A percentile compares a stretch with the other conserved stretches of the same genome.
Conservation (phyloP, 1,140 invertebrate species). For the Halyomorpha halys region DNA sequence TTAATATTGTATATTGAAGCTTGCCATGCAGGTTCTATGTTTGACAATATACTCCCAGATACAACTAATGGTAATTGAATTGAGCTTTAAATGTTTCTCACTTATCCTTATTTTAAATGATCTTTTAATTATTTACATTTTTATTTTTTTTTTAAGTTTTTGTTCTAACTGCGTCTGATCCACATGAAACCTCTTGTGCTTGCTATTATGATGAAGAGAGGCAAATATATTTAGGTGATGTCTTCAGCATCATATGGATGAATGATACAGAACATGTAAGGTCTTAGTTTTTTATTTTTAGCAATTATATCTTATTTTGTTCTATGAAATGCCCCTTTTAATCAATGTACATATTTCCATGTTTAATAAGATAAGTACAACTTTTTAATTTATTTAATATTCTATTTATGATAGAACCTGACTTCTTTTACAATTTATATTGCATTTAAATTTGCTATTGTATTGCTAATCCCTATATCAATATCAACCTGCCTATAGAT, state of each 20-base stretch:
- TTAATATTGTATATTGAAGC: slow-evolving; percentile 55
- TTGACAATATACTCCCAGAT: slow-evolving; percentile 44
- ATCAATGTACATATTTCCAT: no score
- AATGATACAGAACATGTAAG: slow-evolving; percentile 48
- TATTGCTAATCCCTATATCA: no score
- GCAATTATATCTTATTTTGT: no score
- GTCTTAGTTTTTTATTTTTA: no score
- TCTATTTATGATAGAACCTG: no score
- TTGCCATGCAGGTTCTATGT: slow-evolving; percentile 59
- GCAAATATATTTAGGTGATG: slow-evolving; percentile 47
- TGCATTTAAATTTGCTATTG: no score
- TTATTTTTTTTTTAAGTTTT: slow-evolving; percentile 40
- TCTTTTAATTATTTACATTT: slow-evolving; percentile 15
- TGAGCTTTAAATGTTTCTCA: neutral
- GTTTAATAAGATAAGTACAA: no score
- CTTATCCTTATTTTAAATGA: neutral
- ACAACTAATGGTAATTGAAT: slow-evolving; percentile 43
- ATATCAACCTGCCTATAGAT: no score
- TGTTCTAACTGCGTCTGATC: slow-evolving; percentile 54
- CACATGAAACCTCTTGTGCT: slow-evolving; percentile 48
- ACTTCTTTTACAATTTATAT: no score
- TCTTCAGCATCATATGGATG: slow-evolving; percentile 59
- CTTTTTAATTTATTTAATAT: no score
- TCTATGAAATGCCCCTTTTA: neutral
- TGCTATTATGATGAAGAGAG: slow-evolving; percentile 46